These are phyloP conservation scores for Poecilia latipinna DNA, from an alignment of 2,113 vertebrate genomes.

Conservation along the genomic window DNA sequence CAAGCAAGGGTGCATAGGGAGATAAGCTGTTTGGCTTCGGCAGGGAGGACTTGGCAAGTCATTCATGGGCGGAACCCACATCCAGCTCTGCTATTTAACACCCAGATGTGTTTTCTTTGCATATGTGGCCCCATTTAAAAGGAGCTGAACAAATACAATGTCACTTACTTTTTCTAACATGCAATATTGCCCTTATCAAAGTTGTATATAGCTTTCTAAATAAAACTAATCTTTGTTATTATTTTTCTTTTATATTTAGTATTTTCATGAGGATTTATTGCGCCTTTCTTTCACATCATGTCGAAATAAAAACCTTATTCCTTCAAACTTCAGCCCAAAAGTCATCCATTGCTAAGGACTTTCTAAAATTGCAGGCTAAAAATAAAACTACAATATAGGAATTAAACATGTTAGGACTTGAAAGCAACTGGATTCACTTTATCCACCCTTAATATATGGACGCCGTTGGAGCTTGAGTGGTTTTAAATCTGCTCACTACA, in stretches of 20 bases:
- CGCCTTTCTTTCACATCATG: neutral
- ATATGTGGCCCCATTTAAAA: no score
- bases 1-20: neutral
- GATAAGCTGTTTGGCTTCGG: neutral
- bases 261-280: no score
- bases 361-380: conserved; percentile 3
- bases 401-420: conserved; percentile 11
- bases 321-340: neutral
- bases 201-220: no score
- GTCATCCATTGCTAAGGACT: neutral
- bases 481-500: conserved; percentile 36
- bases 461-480: conserved; percentile 19
- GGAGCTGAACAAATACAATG: no score
- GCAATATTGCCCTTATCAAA: no score
- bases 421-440: conserved; percentile 17
- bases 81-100: no score
- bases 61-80: no score
- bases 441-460: neutral
- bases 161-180: no score
- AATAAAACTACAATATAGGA: conserved; percentile 12
- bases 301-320: neutral
- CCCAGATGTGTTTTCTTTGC: no score
- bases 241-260: no score
- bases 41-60: neutral
- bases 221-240: no score